Conservation (phyloP, 2,113 vertebrate genomes). For the Alouatta palliata region DNA sequence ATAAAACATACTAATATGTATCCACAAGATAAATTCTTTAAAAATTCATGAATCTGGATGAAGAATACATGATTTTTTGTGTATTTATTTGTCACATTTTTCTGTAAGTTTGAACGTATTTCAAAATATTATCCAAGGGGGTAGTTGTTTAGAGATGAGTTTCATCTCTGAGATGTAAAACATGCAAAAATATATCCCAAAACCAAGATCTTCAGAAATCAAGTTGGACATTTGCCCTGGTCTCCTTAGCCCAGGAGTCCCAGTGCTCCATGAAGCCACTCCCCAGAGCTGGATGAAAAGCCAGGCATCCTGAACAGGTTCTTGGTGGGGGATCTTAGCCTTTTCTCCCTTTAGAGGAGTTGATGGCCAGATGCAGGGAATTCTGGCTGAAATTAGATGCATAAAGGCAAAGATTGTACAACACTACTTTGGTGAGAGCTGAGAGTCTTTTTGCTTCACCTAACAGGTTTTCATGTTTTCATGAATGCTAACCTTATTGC, state of each 20-base stretch:
- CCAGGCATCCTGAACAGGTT: not conserved
- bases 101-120: not conserved
- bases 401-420: not conserved
- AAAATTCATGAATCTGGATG: not conserved
- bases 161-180: not conserved
- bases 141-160: not conserved
- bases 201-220: not conserved
- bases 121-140: not conserved
- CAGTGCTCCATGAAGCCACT: not conserved
- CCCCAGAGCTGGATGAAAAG: not conserved
- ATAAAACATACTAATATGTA: not conserved
- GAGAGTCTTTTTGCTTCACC: not conserved
- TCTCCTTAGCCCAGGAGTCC: not conserved
- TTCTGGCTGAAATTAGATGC: not conserved
- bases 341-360: not conserved
- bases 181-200: not conserved
- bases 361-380: not conserved
- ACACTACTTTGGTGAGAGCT: rapidly evolving
- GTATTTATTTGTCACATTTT: not conserved
- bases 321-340: rapidly evolving
- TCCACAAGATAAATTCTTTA: not conserved
- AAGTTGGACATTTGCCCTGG: not conserved
- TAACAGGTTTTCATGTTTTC: not conserved
- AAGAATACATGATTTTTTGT: not conserved
- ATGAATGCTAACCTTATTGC: not conserved